Percentiles rank a stretch among this genome's conserved stretches.
Conservation (phyloP, 2,888 invertebrate genomes). For the Phortica magna region DNA sequence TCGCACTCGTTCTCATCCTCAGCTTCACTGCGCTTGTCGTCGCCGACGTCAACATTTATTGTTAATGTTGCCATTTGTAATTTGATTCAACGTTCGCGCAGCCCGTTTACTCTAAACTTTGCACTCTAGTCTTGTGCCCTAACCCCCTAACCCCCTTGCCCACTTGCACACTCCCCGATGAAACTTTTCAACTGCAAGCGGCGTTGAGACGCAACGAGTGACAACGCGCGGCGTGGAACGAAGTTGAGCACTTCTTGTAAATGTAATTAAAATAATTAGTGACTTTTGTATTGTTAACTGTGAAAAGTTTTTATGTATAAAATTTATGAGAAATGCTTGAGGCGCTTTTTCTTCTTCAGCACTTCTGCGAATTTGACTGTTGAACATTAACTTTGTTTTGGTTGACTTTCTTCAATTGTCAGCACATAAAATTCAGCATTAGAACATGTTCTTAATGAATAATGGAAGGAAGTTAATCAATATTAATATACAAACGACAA, state of each 20-base stretch:
- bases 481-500: no score
- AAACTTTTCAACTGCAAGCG: neutral
- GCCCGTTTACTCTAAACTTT: neutral
- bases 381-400: no score
- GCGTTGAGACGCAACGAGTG: no score
- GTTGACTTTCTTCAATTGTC: no score
- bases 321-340: neutral
- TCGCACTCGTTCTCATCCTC: neutral
- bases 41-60: conserved; percentile 21
- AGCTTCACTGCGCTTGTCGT: neutral
- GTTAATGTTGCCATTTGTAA: conserved; percentile 25
- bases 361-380: no score
- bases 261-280: conserved; percentile 32
- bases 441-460: no score
- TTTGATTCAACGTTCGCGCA: conserved; percentile 7
- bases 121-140: neutral
- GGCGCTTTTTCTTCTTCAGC: neutral
- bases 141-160: no score
- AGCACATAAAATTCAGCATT: no score
- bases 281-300: conserved; percentile 10
- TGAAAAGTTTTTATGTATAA: neutral
- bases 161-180: no score
- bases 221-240: no score
- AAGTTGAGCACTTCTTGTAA: neutral
- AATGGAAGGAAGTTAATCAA: no score